These are phyloP conservation scores for Psococerastis gibbosa DNA, from an alignment of 2,888 invertebrate genomes.

Conservation along the genomic window DNA sequence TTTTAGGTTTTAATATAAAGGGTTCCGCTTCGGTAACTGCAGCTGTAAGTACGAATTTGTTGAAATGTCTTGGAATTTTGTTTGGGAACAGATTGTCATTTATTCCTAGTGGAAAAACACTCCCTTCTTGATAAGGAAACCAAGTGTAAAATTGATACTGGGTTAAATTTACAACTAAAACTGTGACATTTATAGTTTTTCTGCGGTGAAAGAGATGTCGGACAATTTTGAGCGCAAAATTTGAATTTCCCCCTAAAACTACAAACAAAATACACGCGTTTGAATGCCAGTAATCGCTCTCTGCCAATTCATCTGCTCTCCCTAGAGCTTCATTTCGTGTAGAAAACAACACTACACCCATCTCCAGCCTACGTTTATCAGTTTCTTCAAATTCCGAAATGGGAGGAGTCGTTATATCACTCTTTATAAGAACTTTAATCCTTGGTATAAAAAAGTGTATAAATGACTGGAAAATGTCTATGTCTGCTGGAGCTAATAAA, in stretches of 20 bases:
- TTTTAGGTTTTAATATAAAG: background rate
- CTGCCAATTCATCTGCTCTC: background rate
- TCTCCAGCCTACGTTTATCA: background rate
- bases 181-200: background rate
- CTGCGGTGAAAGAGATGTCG: background rate
- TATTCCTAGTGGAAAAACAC: background rate
- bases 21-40: background rate
- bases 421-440: too few species aligned
- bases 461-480: too few species aligned
- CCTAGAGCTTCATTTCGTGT: background rate
- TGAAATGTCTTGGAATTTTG: slow-evolving; percentile 1
- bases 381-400: background rate
- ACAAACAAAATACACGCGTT: background rate
- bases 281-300: background rate
- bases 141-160: background rate
- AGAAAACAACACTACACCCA: background rate
- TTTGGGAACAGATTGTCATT: slow-evolving; percentile 6
- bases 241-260: background rate
- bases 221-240: background rate
- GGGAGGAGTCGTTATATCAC: background rate
- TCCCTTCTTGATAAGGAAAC: background rate
- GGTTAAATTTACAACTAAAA: background rate
- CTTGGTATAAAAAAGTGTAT: too few species aligned
- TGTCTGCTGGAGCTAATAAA: too few species aligned
- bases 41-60: background rate